These are phyloP conservation scores for Echiichthys vipera DNA, from an alignment of 2,797 vertebrate species.

Conservation along the genomic window DNA sequence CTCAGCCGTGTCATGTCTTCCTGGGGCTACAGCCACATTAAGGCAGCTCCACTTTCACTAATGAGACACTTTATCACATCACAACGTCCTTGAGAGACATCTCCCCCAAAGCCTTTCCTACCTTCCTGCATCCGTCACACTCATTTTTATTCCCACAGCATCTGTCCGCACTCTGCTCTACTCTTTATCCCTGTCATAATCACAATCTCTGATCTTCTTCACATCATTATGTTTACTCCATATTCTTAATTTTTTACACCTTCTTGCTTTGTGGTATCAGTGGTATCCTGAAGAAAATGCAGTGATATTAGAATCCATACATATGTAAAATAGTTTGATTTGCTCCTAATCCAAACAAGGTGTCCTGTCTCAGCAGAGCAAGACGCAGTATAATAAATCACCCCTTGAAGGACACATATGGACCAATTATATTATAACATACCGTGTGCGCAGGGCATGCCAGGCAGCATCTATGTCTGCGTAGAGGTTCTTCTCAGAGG, in stretches of 20 bases:
- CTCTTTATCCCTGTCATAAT: conserved; percentile 17
- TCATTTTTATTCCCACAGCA: conserved; percentile 34
- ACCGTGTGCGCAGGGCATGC: conserved; percentile 94
- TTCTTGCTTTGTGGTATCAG: background rate
- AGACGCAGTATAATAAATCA: conserved; percentile 12
- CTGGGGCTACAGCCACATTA: conserved; percentile 33
- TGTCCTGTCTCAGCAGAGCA: background rate
- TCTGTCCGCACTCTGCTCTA: conserved; percentile 5
- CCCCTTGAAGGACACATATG: conserved; percentile 8
- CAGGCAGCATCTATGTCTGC: conserved; percentile 94
- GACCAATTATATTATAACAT: conserved; percentile 18
- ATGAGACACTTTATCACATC: conserved; percentile 64
- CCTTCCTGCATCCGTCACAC: conserved; percentile 29
- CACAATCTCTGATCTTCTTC: conserved; percentile 2
- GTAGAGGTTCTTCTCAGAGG: conserved; percentile 95
- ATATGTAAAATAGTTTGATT: background rate
- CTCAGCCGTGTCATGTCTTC: conserved; percentile 34
- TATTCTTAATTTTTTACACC: background rate
- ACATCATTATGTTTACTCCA: background rate
- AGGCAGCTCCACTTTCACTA: conserved; percentile 45
- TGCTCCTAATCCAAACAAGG: background rate
- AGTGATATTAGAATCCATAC: background rate
- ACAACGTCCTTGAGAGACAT: conserved; percentile 56
- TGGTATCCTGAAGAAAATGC: background rate
- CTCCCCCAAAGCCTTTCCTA: background rate